Percentiles rank a stretch among this genome's conserved stretches.
Conservation (phyloP, 2,888 invertebrate genomes). For the Agonopterix arenella region DNA sequence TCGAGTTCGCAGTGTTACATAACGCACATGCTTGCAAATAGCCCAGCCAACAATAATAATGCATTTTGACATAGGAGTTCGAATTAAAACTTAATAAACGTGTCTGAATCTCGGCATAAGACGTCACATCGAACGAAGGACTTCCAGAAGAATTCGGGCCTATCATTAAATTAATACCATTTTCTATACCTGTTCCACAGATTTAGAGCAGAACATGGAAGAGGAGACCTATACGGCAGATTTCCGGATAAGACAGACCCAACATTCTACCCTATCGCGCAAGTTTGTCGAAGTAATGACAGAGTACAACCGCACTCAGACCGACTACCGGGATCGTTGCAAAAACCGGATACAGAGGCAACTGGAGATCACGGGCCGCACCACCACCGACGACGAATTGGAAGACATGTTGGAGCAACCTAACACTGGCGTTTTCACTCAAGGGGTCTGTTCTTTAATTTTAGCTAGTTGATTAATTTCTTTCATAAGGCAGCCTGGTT, state of each 20-base stretch:
- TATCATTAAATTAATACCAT: too few species aligned
- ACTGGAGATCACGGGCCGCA: constrained; percentile 98
- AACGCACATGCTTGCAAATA: too few species aligned
- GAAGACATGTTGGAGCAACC: constrained; percentile 99
- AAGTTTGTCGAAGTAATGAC: constrained; percentile 99
- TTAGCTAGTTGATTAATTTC: background rate
- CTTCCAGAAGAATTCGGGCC: too few species aligned
- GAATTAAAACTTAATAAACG: too few species aligned
- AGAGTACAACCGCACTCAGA: constrained; percentile 99
- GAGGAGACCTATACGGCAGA: constrained; percentile 99
- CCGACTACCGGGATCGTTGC: constrained; percentile 99
- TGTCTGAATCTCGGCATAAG: too few species aligned
- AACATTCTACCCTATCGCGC: constrained; percentile 98
- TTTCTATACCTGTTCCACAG: constrained; percentile 58
- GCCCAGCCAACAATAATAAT: too few species aligned
- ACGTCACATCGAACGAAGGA: too few species aligned
- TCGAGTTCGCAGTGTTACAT: too few species aligned
- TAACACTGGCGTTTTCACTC: constrained; percentile 98
- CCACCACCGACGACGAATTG: constrained; percentile 98
- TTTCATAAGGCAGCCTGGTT: too few species aligned
- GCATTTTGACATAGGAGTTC: too few species aligned
- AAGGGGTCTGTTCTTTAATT: constrained; percentile 61
- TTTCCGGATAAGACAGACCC: constrained; percentile 98
- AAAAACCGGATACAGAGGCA: constrained; percentile 98
- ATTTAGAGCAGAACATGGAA: constrained; percentile 99